phyloP scores from a whole-genome alignment of 2,888 invertebrate species.

The Scrobipalpa costella region DNA sequence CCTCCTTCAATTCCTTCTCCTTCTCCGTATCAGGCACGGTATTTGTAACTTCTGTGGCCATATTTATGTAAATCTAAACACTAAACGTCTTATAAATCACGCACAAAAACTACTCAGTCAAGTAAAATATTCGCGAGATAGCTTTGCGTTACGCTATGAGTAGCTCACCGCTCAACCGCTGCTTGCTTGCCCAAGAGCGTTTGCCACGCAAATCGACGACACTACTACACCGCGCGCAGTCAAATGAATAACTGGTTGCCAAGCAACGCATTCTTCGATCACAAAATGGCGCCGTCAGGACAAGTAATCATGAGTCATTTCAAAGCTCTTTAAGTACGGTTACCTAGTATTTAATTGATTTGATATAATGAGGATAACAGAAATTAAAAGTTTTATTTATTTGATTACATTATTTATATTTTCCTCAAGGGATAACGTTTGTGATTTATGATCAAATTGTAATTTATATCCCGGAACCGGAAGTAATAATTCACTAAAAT shows the following conservation, averaged over 20 bases:
- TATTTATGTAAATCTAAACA: conserved; percentile 50
- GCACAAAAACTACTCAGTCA: conserved; percentile 38
- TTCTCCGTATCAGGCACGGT: conserved; percentile 84
- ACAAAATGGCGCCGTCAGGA: conserved; percentile 49
- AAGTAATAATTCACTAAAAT: background rate
- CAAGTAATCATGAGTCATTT: conserved; percentile 7
- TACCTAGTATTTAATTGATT: background rate
- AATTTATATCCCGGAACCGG: background rate
- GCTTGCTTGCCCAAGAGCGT: conserved; percentile 40
- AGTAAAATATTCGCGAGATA: conserved; percentile 38
- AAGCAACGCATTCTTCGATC: conserved; percentile 46
- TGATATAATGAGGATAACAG: background rate
- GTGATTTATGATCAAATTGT: background rate
- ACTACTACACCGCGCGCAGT: conserved; percentile 41
- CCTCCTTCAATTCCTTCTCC: conserved; percentile 82
- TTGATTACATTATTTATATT: background rate
- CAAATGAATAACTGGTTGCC: conserved; percentile 50
- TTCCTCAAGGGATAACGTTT: background rate
- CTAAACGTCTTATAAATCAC: conserved; percentile 40
- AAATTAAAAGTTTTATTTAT: background rate
- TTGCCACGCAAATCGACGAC: conserved; percentile 37
- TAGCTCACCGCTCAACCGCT: conserved; percentile 38
- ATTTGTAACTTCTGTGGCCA: conserved; percentile 90
- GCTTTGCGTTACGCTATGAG: conserved; percentile 34
- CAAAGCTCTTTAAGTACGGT: background rate